Conservation (phyloP, 35 echinoderm and acorn worm genomes). For the Chiridota heheva region DNA sequence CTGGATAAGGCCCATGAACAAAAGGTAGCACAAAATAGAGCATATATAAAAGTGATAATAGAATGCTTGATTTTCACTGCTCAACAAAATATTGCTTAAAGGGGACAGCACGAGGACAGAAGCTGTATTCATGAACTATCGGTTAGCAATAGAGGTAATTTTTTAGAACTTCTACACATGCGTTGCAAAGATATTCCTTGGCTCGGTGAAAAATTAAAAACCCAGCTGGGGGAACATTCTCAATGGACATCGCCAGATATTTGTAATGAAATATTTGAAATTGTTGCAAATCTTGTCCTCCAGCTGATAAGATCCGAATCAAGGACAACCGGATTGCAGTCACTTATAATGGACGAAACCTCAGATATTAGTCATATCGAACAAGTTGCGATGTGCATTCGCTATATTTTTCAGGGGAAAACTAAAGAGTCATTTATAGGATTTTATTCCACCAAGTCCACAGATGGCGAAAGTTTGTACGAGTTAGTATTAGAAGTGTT, state of each 20-base stretch:
- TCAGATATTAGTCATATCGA: constrained; percentile 43
- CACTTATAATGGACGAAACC: constrained; percentile 38
- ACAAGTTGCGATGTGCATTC: constrained; percentile 2
- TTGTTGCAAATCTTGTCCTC: constrained; percentile 29
- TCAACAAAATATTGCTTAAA: constrained; percentile 26
- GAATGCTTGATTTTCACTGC: constrained; percentile 25
- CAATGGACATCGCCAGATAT: constrained; percentile 33
- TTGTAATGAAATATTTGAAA: constrained; percentile 31
- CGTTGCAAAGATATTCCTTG: constrained; percentile 29
- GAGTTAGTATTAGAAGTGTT: constrained; percentile 47
- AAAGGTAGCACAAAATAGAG: constrained; percentile 24
- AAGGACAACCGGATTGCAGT: background rate
- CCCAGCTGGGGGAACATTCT: constrained; percentile 9
- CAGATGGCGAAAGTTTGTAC: background rate
- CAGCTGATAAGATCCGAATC: constrained; percentile 19
- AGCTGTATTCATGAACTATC: constrained; percentile 1
- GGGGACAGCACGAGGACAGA: constrained; percentile 4
- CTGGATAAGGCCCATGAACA: constrained; percentile 26
- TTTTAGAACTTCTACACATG: constrained; percentile 14
- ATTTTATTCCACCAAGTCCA: constrained; percentile 34
- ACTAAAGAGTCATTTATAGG: constrained; percentile 39
- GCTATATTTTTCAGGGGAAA: constrained; percentile 10
- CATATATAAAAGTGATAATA: constrained; percentile 27
- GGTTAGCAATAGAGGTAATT: constrained; percentile 11
- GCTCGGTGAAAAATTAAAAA: constrained; percentile 10